Evolutionary conservation across 2,888 invertebrate species (phyloP).

Genomic region (Parnassius glacialis): DNA sequence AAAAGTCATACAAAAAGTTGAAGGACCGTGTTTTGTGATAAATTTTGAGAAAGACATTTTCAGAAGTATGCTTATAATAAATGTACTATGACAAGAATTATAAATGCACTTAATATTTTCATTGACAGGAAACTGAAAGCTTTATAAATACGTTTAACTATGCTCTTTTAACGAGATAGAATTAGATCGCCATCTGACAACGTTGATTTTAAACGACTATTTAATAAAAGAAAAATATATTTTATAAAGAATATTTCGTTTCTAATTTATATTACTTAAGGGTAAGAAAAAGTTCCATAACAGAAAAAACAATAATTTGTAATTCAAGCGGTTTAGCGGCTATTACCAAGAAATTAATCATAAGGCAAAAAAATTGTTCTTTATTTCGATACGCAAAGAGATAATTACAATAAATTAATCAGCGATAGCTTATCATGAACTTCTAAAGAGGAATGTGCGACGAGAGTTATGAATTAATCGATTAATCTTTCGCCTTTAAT

Average conservation of each 20-base stretch:
- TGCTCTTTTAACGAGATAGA: too few relatives aligned
- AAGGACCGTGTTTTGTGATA: too few relatives aligned
- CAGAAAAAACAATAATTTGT: slow-evolving; percentile 11
- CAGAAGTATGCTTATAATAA: too few relatives aligned
- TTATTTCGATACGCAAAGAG: slow-evolving; percentile 1
- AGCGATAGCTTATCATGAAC: slow-evolving; percentile 2
- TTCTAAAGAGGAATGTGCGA: slow-evolving; percentile 2
- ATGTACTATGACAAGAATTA: too few relatives aligned
- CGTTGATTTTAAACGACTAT: too few relatives aligned
- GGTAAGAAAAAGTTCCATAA: not conserved
- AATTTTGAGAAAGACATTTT: too few relatives aligned
- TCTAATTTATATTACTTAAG: slow-evolving; percentile 6
- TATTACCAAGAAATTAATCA: slow-evolving; percentile 23
- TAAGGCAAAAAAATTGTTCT: not conserved
- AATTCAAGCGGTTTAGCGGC: slow-evolving; percentile 10
- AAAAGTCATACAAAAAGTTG: too few relatives aligned
- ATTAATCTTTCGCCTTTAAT: not conserved
- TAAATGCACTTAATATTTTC: too few relatives aligned
- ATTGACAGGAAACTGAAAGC: too few relatives aligned
- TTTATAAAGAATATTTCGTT: not conserved
- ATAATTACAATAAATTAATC: slow-evolving; percentile 11
- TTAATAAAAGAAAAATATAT: too few relatives aligned
- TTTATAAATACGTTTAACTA: too few relatives aligned
- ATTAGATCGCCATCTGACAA: too few relatives aligned
- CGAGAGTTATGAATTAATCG: not conserved